Evolutionary conservation across 2,888 invertebrate species (phyloP), one percentile per base, ranked within the genome.

Genomic region (Acronicta aceris): DNA sequence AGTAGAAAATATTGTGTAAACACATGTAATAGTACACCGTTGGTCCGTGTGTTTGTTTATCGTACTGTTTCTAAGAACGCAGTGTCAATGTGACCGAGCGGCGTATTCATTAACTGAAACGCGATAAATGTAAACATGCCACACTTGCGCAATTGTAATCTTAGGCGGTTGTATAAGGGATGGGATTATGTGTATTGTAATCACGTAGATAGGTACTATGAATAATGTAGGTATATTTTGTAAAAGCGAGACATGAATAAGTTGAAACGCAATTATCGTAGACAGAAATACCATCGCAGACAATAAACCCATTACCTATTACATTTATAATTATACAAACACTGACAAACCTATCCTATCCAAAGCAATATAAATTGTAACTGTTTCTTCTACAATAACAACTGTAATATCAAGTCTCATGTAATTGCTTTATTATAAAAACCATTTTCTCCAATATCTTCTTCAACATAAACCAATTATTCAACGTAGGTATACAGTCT

Each of bases 111-210:
- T 79, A 78, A 77, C 77, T 81, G 81, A 81, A 79, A 83, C 67
- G 53, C 66, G 81, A 84, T 82, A 83, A 79, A 69, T 80, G 78
- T 84, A 81, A 83, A 82, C 79, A 84, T 59, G 53, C 62, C 56
- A 64, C 67, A 73, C 59, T 64, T 63, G 68, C 65, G 56, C 56
- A 73, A 75, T 67, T 43, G 53, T 58, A 63, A 69, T 65, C 58
- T 56, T 58, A 51, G 50, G 47, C 33, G 47, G 68, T 57, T 57
- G 62, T 68, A 65, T 63, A 48, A 59, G 43, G 48, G 38, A 46
- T 42, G 12, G 57, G 53, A 62, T 70, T 67, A 63, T 78, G 53
- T 52, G 56, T 52, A 53, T 50, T 61, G 62, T 56, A 49, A 36
- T 41, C 38, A 43, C 40, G 30, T n/a, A n/a, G n/a, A n/a, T n/a